phyloP scores from a whole-genome alignment of 2,797 vertebrate genomes.

The Sus cebifrons region DNA sequence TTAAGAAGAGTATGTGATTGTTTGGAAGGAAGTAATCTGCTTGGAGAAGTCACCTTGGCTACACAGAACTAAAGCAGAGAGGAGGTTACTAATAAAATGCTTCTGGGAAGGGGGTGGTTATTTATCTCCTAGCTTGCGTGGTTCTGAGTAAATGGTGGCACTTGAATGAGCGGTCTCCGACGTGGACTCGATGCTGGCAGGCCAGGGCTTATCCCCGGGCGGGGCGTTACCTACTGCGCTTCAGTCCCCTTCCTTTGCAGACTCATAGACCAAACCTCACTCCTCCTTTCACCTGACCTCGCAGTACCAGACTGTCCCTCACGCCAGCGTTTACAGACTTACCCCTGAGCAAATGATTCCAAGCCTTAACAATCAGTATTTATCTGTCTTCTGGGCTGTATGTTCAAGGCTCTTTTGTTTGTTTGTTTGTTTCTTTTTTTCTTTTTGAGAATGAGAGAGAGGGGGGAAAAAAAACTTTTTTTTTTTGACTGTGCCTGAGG shows the following conservation, averaged over 20 bases:
- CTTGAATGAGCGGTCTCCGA: not conserved
- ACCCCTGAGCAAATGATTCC: too few relatives aligned
- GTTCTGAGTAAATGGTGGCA: not conserved
- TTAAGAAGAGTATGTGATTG: conserved; percentile 19
- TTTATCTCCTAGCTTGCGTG: not conserved
- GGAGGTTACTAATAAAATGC: not conserved
- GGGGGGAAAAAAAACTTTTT: too few relatives aligned
- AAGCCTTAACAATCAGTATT: too few relatives aligned
- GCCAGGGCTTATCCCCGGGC: not conserved
- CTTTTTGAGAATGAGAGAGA: too few relatives aligned
- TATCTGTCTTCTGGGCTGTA: too few relatives aligned
- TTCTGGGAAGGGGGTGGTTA: not conserved
- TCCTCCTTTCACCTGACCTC: too few relatives aligned
- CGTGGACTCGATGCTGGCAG: not conserved
- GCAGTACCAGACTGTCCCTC: too few relatives aligned
- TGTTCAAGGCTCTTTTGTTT: too few relatives aligned
- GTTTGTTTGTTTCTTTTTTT: too few relatives aligned
- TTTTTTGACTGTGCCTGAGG: too few relatives aligned
- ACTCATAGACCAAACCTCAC: too few relatives aligned
- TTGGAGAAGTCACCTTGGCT: not conserved
- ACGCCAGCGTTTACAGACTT: too few relatives aligned
- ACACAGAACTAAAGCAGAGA: not conserved
- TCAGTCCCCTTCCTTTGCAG: not conserved
- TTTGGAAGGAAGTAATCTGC: conserved; percentile 43
- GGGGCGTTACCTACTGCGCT: not conserved